Conservation (phyloP, 1,140 invertebrate genomes). For the Galendromus occidentalis region DNA sequence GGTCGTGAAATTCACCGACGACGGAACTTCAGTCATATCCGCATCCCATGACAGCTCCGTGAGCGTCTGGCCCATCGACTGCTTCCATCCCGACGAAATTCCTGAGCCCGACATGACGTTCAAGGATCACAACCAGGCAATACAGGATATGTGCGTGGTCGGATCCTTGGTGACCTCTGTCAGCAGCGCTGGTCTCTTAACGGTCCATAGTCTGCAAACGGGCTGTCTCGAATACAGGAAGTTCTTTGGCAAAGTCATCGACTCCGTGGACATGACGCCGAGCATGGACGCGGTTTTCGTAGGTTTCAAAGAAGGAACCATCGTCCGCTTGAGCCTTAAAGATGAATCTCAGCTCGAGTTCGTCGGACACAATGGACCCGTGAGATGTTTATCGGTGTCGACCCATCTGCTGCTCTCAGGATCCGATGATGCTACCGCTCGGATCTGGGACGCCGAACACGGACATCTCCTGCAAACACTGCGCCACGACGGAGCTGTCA, state of each 20-base stretch:
- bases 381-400: neutral
- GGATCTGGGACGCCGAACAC: neutral
- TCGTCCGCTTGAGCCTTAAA: neutral
- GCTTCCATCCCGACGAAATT: neutral
- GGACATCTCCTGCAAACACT: neutral
- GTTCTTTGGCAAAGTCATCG: neutral
- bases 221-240: neutral
- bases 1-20: conserved; percentile 46
- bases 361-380: neutral
- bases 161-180: neutral
- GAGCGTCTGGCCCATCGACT: neutral
- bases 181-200: neutral
- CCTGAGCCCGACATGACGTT: neutral
- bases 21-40: conserved; percentile 29
- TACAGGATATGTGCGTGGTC: neutral
- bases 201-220: neutral
- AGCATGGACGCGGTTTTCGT: neutral
- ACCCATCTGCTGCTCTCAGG: neutral
- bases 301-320: neutral
- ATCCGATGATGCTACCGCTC: neutral
- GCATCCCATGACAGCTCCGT: neutral
- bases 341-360: neutral
- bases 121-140: neutral
- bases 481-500: conserved; percentile 4
- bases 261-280: neutral